Evolutionary conservation across 2,888 invertebrate genomes (phyloP), one percentile per base, ranked within the genome.

Genomic region (Tetragonula carbonaria): DNA sequence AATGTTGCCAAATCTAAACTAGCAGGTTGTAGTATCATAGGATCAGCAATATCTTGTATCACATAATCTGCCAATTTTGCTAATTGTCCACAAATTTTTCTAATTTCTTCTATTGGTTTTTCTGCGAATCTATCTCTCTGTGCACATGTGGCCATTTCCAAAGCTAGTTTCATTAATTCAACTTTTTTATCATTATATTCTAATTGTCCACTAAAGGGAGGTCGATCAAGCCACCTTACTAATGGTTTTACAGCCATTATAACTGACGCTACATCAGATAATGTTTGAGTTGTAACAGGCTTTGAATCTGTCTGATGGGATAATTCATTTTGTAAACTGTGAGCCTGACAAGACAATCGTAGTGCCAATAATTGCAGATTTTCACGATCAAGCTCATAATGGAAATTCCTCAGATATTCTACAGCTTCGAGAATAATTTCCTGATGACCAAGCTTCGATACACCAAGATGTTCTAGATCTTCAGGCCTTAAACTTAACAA

Each of bases 371-470:
- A 96, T 95, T 99, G 99, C 85, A 99, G 95, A 94, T 98, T 99
- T 95, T 99, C 99, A 90, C 97, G 96, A 86, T 98, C 97, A 92
- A 98, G 95, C 93, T 98, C 98, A 95, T 98, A 98, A 94, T 99
- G 98, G 95, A 99, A 97, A 95, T 98, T 97, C 90, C 97, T 95
- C 70, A 99, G 96, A 90, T 98, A 97, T 91, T 98, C 98, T 21
- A 99, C 97, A 73, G 98, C 98, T 95, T 99, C 98, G 68, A 99
- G 95, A 86, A 99, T 96, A 76, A 98, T 96, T 94, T 99, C 99
- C 94, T 99, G 98, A 94, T 99, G 99, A 16, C 99, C 99, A 86
- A 99, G 96, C 93, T 97, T 97, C 84, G 95, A 95, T 92, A 99
- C 97, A 38, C 98, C 98, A 77, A 99, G 96, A 93, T 97, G 97